Conservation (phyloP, 2,113 vertebrate species). For the Tragelaphus strepsiceros region DNA sequence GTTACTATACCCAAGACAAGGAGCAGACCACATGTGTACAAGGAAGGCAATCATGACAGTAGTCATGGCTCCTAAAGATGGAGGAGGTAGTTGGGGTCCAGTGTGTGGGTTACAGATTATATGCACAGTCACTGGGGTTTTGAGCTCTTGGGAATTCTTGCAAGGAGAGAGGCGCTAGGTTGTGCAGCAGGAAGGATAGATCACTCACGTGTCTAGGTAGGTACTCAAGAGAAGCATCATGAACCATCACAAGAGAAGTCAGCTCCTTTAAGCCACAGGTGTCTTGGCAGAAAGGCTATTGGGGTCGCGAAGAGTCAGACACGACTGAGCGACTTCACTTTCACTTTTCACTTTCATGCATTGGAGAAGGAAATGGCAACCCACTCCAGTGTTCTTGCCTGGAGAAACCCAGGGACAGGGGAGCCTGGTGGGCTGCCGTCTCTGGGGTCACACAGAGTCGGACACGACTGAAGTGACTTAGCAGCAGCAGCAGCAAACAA, state of each 20-base stretch:
- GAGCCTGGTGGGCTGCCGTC: too few species aligned
- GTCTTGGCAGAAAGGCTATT: background rate
- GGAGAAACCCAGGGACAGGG: too few species aligned
- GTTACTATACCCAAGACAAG: background rate
- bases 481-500: background rate
- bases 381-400: too few species aligned
- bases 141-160: background rate
- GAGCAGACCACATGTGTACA: background rate
- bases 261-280: background rate
- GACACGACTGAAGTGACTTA: too few species aligned
- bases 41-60: background rate
- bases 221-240: background rate
- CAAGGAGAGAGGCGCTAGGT: background rate
- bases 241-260: background rate
- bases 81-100: background rate
- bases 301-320: too few species aligned
- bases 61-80: background rate
- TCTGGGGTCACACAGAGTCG: too few species aligned
- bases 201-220: too few species aligned
- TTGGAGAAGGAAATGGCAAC: too few species aligned
- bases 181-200: background rate
- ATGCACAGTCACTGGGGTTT: background rate
- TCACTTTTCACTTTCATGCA: too few species aligned
- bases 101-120: background rate
- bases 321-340: too few species aligned